Percentiles rank a stretch among this genome's conserved stretches.
These are phyloP conservation scores for Conus ventricosus DNA, from an alignment of 1,140 invertebrate species.

Conservation along the genomic window DNA sequence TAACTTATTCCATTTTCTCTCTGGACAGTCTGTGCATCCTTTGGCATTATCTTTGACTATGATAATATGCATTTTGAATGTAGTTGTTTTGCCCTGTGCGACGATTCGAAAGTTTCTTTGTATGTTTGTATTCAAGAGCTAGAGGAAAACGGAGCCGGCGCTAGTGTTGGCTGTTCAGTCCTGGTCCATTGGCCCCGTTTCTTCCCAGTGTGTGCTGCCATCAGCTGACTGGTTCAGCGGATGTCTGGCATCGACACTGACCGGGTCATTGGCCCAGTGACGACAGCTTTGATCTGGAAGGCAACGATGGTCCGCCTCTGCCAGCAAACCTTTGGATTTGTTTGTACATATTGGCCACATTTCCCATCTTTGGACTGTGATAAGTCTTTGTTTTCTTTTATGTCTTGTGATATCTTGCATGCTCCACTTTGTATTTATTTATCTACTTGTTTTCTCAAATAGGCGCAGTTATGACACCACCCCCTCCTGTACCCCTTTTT, in stretches of 20 bases:
- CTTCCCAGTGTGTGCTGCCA: neutral
- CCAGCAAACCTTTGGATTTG: neutral
- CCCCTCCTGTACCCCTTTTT: neutral
- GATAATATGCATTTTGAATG: neutral
- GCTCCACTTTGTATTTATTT: slow-evolving; percentile 16
- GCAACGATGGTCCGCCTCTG: neutral
- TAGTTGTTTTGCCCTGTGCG: neutral
- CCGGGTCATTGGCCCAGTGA: neutral
- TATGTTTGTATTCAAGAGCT: neutral
- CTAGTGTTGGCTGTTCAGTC: neutral
- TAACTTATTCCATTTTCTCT: too few relatives aligned
- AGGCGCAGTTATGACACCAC: slow-evolving; percentile 2
- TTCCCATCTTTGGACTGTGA: slow-evolving; percentile 27
- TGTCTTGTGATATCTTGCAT: slow-evolving; percentile 19
- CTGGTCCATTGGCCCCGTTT: neutral
- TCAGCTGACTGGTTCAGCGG: slow-evolving; percentile 8
- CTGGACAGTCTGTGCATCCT: too few relatives aligned
- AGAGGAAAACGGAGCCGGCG: neutral
- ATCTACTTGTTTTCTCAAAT: neutral
- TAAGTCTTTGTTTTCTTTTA: neutral
- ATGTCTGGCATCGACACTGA: neutral
- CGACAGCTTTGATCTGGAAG: neutral
- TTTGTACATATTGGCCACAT: slow-evolving; percentile 23
- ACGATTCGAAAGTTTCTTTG: neutral
- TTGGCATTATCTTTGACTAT: neutral